Percentiles rank a stretch among this genome's conserved stretches.
Evolutionary conservation across 2,888 invertebrate species (phyloP).

Genomic region (Scrobipalpa costella): DNA sequence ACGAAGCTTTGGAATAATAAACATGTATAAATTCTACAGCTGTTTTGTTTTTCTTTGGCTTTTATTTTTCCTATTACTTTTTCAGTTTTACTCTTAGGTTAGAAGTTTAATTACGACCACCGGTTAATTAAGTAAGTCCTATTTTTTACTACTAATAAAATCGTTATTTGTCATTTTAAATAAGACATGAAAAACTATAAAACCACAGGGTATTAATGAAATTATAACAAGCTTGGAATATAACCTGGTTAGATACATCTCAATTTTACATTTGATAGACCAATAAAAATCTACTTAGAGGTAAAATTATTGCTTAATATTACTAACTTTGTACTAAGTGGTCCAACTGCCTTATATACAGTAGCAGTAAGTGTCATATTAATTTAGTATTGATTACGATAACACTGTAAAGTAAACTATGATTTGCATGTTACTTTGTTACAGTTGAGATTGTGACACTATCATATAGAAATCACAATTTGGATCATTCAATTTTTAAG

Average conservation of each 20-base stretch:
- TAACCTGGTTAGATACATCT: background rate
- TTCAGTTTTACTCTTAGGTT: no score
- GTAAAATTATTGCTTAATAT: background rate
- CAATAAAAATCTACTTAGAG: constrained; percentile 10
- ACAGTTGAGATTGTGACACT: no score
- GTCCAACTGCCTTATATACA: background rate
- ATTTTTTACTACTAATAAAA: no score
- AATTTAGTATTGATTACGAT: constrained; percentile 32
- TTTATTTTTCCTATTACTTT: no score
- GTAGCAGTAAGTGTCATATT: background rate
- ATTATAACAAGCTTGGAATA: background rate
- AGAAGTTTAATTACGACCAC: no score
- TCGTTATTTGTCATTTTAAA: no score
- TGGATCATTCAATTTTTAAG: no score
- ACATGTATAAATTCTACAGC: background rate
- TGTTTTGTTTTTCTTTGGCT: no score
- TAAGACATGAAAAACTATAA: background rate
- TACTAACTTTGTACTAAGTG: background rate
- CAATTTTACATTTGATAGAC: background rate
- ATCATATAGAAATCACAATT: no score
- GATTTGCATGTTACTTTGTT: no score
- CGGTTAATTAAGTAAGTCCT: no score
- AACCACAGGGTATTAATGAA: background rate
- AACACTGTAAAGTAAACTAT: no score
- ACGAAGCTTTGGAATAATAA: constrained; percentile 3